Conservation (phyloP, 2,888 invertebrate species). For the Boloria selene region DNA sequence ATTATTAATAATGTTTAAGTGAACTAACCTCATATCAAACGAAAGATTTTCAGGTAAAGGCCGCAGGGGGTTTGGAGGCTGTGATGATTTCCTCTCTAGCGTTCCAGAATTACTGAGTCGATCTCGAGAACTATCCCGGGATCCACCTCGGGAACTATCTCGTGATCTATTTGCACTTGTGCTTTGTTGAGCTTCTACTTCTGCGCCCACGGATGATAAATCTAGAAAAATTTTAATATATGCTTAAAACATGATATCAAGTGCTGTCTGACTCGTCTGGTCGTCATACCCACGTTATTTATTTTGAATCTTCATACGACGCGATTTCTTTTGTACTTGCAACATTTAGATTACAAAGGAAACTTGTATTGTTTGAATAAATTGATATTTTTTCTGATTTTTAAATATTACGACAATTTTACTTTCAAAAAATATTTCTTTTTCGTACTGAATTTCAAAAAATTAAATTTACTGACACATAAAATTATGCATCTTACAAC, state of each 20-base stretch:
- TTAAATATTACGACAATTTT: too few relatives aligned
- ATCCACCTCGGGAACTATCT: conserved; percentile 75
- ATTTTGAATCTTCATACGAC: too few relatives aligned
- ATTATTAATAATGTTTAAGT: background rate
- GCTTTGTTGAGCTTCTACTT: conserved; percentile 79
- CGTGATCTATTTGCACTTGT: conserved; percentile 64
- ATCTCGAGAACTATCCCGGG: conserved; percentile 76
- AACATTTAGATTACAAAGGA: too few relatives aligned
- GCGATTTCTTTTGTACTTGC: too few relatives aligned
- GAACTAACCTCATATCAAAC: conserved; percentile 90
- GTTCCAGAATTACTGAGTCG: conserved; percentile 75
- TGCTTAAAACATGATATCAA: background rate
- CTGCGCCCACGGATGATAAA: conserved; percentile 89
- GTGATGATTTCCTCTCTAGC: conserved; percentile 67
- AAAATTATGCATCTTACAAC: too few relatives aligned
- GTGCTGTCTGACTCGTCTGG: too few relatives aligned
- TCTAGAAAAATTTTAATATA: conserved; percentile 73
- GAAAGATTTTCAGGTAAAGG: conserved; percentile 92
- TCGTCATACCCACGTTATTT: too few relatives aligned
- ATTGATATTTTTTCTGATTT: too few relatives aligned
- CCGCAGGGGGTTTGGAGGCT: conserved; percentile 79
- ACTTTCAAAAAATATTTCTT: too few relatives aligned
- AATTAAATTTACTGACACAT: too few relatives aligned
- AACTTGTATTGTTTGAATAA: too few relatives aligned
- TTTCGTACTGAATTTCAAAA: too few relatives aligned